Base-by-base conservation (phyloP, 2,797 vertebrate genomes). In the Acestrorhynchus altus region DNA sequence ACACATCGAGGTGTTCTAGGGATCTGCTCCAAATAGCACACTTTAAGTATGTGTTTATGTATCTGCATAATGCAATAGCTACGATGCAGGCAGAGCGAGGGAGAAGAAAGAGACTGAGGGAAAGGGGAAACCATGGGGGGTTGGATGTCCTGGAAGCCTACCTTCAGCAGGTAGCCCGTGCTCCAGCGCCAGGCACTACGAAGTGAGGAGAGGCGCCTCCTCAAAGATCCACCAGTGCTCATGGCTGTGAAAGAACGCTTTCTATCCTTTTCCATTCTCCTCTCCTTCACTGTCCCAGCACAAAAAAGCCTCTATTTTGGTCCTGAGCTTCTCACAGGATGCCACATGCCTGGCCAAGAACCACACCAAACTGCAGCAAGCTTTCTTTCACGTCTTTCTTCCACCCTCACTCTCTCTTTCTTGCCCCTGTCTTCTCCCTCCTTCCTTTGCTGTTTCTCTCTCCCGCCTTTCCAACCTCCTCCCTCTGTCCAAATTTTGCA, bases 111-210 rank as follows among this genome's bases (percentile, higher is more conserved):
- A n/a, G 9, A 18, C 15, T 16, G 57, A 35, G 51, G 0, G 8
- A 12, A 20, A 10, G 49, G 52, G 28, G 16, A 44, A 12, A 18
- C 10, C 11, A 1, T 6, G 28, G 54, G 20, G 13, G 12, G 8
- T 6, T 5, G 8, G 20, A 51, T 44, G 28, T 20, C 61, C 63
- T 16, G 8, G 54, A 71, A 49, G 69, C 85, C 70, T 87, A 86
- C 85, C 85, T 86, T 88, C 86, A 94, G 92, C 83, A 95, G 91
- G 90, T 94, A 89, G 18, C 94, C 93, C 0, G 93, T 94, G 81
- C 94, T 95, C 94, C 94, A 95, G 60, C 93, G 87, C 94, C 92
- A 94, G n/a, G 94, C 91, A 75, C 89, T 91, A 68, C 92, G 89
- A 49, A 94, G 74, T 28, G 93, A 94, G 86, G 91, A 91, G 83